Evolutionary conservation across 1,140 invertebrate genomes (phyloP).

Genomic region (Anastrepha obliqua): DNA sequence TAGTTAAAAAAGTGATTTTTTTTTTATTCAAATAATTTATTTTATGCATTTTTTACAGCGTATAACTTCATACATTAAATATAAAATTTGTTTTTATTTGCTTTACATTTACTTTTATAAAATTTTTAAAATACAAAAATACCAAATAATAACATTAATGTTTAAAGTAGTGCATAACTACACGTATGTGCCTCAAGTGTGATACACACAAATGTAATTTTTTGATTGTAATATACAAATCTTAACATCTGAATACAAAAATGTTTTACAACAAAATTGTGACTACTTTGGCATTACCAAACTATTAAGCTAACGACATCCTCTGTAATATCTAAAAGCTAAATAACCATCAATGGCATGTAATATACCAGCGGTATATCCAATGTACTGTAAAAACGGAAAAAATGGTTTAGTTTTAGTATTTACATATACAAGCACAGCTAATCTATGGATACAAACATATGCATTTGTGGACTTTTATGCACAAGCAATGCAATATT

Average conservation of each 20-base stretch:
- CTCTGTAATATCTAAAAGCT: conserved; percentile 81
- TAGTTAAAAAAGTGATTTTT: neutral
- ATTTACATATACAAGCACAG: too few species aligned
- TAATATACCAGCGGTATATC: conserved; percentile 81
- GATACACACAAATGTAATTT: neutral
- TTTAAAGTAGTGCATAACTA: neutral
- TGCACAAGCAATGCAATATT: too few species aligned
- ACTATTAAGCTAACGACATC: conserved; percentile 74
- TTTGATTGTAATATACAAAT: neutral
- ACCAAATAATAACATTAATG: neutral
- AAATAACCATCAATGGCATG: conserved; percentile 85
- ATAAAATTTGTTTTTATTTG: neutral
- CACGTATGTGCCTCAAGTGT: conserved; percentile 23
- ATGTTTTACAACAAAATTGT: conserved; percentile 10
- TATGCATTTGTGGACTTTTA: too few species aligned
- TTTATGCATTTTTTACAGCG: neutral
- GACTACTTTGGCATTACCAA: conserved; percentile 1
- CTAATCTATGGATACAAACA: too few species aligned
- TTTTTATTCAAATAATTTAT: neutral
- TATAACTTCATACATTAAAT: neutral
- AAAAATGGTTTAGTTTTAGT: neutral
- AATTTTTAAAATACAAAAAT: neutral
- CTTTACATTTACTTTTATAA: conserved; percentile 9
- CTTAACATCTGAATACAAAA: neutral
- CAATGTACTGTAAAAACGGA: conserved; percentile 81